phyloP scores from a whole-genome alignment of 2,888 invertebrate species.

The Synergus laeviventris region DNA sequence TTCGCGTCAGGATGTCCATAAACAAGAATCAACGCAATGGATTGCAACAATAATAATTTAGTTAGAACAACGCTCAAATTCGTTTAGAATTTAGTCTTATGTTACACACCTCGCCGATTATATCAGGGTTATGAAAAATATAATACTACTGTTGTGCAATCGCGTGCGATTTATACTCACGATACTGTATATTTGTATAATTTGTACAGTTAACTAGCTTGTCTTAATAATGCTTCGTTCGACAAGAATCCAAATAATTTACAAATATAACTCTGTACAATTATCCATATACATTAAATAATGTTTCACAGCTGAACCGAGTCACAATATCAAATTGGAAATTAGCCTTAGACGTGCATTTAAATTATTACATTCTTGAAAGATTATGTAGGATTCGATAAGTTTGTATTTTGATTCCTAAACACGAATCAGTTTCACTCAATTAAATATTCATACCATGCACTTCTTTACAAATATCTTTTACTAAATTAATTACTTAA shows the following conservation, averaged over 20 bases:
- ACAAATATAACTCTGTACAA: conserved; percentile 59
- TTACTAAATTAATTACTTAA: conserved; percentile 23
- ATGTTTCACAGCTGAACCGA: conserved; percentile 44
- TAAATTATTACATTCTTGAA: conserved; percentile 23
- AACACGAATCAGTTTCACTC: conserved; percentile 11
- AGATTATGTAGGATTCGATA: conserved; percentile 22
- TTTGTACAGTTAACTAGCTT: conserved; percentile 72
- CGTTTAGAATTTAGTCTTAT: conserved; percentile 12
- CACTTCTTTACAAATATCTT: neutral
- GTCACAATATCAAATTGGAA: conserved; percentile 41
- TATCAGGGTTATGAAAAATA: conserved; percentile 75
- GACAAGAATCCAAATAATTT: conserved; percentile 58
- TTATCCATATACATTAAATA: conserved; percentile 55
- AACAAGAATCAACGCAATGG: conserved; percentile 38
- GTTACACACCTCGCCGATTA: conserved; percentile 48
- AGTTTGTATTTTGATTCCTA: conserved; percentile 36
- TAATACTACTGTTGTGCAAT: conserved; percentile 74
- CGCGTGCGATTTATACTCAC: conserved; percentile 58
- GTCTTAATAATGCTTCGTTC: conserved; percentile 62
- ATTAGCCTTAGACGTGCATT: conserved; percentile 33
- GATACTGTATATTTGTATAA: conserved; percentile 59
- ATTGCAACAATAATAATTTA: conserved; percentile 40
- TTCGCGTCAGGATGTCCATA: conserved; percentile 14
- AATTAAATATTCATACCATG: conserved; percentile 20
- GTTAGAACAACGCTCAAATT: conserved; percentile 16